Percentiles rank a stretch among this genome's conserved stretches.
Evolutionary conservation across 1,140 invertebrate species (phyloP).

Genomic region (Diploscapter pachys): DNA sequence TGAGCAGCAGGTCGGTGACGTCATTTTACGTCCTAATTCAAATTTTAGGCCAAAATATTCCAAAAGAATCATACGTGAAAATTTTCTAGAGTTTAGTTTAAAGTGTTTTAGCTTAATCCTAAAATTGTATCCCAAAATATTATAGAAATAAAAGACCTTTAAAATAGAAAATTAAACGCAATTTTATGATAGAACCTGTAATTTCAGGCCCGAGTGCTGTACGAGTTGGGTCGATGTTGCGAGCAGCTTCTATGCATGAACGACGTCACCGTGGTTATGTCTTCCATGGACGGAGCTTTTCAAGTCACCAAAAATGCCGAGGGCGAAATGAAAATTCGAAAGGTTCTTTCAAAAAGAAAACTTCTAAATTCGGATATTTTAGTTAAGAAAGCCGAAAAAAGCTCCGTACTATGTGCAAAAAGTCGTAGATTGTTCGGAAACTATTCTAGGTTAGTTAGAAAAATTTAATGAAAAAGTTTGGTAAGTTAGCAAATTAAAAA

Average conservation of each 20-base stretch:
- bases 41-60: slow-evolving; percentile 1
- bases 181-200: background rate
- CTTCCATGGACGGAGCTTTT: slow-evolving; percentile 37
- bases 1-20: too few relatives aligned
- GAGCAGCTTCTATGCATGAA: slow-evolving; percentile 47
- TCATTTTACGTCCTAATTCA: background rate
- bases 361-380: background rate
- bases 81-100: slow-evolving; percentile 12
- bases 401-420: too few relatives aligned
- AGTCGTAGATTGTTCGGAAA: too few relatives aligned
- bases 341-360: slow-evolving; percentile 1
- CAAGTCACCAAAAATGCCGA: slow-evolving; percentile 24
- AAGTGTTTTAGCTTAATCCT: slow-evolving; percentile 4
- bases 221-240: slow-evolving; percentile 46
- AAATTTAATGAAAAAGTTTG: slow-evolving; percentile 13
- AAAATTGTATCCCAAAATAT: background rate
- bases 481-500: slow-evolving; percentile 1
- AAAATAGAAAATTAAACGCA: background rate
- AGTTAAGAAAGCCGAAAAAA: background rate
- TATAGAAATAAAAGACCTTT: slow-evolving; percentile 4
- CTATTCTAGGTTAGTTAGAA: background rate
- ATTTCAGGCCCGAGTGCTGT: slow-evolving; percentile 40
- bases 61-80: slow-evolving; percentile 3
- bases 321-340: slow-evolving; percentile 32
- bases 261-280: slow-evolving; percentile 43